Base-by-base conservation (phyloP, 2,888 invertebrate species). In the Melanchra persicariae region DNA sequence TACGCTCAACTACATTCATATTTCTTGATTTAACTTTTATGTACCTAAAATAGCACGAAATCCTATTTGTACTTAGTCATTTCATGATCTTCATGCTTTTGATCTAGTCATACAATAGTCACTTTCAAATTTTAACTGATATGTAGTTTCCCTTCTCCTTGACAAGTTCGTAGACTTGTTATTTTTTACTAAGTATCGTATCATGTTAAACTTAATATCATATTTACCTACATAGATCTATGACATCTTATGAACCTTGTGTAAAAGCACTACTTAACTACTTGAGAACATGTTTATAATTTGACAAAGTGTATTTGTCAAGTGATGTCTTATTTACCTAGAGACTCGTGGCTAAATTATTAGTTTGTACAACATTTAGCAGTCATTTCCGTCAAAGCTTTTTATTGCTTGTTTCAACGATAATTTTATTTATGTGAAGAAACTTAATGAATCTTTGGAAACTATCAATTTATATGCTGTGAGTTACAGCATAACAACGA, bases 81-180 rank as follows among this genome's bases (percentile, higher is more conserved):
- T 8, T 30, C 45, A 30, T 22, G 51, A 26, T 79, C 74, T 78
- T 60, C 59, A 24, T 57, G 26, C 7, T 51, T 43, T 60, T 60
- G n/a, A 74, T 74, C 49, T 60, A 78, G 40, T 52, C 24, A 9
- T 37, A 37, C 15, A 37, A 37, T 47, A 51, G 45, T 52, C n/a
- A 75, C 79, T 75, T 75, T 75, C 73, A 72, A 40, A 75, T 75
- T 62, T 52, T n/a, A 47, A 63, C 52, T 72, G 58, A 63, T 63
- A 79, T 22, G 17, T 62, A 10, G 57, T 72, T 45, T 79, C 70
- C 49, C 59, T 70, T 77, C 78, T 61, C 49, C 70, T 37, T 58
- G 61, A 52, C 15, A 30, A 30, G 30, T 30, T 34, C 37, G 57
- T 43, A 5, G 57, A 8, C 43, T 49, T 69, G 17, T 3, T 5